A percentile compares a stretch with the other conserved stretches of the same genome.
Evolutionary conservation across 2,888 invertebrate species (phyloP).

Genomic region (Junonia oenone): DNA sequence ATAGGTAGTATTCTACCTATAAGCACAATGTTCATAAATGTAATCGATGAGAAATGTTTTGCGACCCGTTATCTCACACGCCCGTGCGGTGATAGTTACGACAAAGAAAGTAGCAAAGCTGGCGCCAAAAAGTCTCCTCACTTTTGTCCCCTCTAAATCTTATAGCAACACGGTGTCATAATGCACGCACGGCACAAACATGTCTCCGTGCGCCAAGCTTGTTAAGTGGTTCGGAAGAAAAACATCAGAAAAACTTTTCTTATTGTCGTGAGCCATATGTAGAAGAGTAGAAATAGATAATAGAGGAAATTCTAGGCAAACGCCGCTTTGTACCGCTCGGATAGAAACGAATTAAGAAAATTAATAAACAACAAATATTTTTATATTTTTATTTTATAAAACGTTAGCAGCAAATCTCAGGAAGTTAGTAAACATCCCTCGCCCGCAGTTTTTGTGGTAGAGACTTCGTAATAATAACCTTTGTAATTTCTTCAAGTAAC

Average conservation of each 20-base stretch:
- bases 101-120: conserved; percentile 48
- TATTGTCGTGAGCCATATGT: conserved; percentile 67
- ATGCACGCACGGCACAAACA: conserved; percentile 79
- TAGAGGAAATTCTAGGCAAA: neutral
- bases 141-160: conserved; percentile 76
- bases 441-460: conserved; percentile 43
- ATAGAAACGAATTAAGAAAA: neutral
- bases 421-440: conserved; percentile 48
- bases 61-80: conserved; percentile 19
- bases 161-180: conserved; percentile 76
- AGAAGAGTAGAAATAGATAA: conserved; percentile 46
- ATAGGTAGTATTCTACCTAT: neutral
- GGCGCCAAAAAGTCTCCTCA: conserved; percentile 73
- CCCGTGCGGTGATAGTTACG: conserved; percentile 37
- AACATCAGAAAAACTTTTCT: conserved; percentile 77
- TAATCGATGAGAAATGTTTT: conserved; percentile 24
- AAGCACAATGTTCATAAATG: conserved; percentile 13
- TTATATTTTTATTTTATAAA: conserved; percentile 33
- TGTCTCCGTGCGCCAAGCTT: conserved; percentile 77
- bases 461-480: conserved; percentile 55
- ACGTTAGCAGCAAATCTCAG: conserved; percentile 35
- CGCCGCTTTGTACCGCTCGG: too few relatives aligned
- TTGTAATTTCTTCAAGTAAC: conserved; percentile 54
- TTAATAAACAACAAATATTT: conserved; percentile 7
- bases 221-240: conserved; percentile 80